Percentiles rank a stretch among this genome's conserved stretches.
phyloP scores from a whole-genome alignment of 2,113 vertebrate genomes.

The Anolis sagrei region DNA sequence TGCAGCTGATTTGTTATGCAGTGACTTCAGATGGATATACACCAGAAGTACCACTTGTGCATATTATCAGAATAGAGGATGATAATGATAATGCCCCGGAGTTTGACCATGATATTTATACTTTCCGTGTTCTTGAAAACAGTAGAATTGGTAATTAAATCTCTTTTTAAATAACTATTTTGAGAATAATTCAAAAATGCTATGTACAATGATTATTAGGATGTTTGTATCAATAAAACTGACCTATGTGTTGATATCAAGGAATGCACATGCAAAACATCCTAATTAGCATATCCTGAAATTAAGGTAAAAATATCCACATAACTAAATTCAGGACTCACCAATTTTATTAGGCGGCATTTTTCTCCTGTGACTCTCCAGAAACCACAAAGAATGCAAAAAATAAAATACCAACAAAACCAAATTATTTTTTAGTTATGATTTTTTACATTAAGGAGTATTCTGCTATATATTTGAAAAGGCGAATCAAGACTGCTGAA shows the following conservation, averaged over 20 bases:
- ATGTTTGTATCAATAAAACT: neutral
- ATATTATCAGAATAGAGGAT: conserved; percentile 82
- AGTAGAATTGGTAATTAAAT: conserved; percentile 73
- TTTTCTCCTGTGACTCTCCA: no score
- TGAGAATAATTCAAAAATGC: neutral
- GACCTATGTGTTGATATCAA: neutral
- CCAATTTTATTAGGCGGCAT: no score
- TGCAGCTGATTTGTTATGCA: conserved; percentile 80
- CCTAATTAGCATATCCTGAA: neutral
- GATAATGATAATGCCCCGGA: conserved; percentile 88
- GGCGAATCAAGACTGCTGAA: no score
- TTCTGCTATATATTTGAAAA: no score
- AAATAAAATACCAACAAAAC: no score
- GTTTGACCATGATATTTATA: conserved; percentile 71
- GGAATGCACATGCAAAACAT: neutral
- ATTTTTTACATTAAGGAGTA: no score
- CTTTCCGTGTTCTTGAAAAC: conserved; percentile 80
- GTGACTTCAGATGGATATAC: conserved; percentile 56
- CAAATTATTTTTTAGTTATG: no score
- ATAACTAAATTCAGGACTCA: neutral
- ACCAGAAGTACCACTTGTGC: conserved; percentile 75
- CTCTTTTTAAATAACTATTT: neutral
- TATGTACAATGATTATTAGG: neutral
- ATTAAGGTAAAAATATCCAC: neutral
- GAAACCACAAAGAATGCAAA: no score